Base-by-base conservation (phyloP, 2,113 vertebrate genomes). In the Turnix velox region DNA sequence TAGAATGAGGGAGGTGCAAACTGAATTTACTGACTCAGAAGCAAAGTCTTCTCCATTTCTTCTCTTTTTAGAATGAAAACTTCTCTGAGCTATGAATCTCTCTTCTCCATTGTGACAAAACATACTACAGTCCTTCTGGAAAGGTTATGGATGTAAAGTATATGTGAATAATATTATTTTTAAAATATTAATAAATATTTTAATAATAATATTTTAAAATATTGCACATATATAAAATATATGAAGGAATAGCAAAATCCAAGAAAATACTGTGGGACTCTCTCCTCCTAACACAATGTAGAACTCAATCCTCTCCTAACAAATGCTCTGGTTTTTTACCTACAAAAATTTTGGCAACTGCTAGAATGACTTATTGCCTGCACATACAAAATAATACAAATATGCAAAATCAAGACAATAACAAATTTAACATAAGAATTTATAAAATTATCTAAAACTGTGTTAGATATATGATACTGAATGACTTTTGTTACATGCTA, bases 401-500 rank as follows among this genome's bases (percentile, higher is more conserved):
- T 3, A 49, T 4, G 24, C 1, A 77, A 73, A 77, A 85, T 51
- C 23, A 79, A 76, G 23, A 31, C 14, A 58, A 58, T 23, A 83
- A 12, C 0, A 24, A n/a, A 69, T 6, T 42, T 62, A 25, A 19
- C 13, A 24, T 35, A 39, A 85, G 16, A 80, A 58, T 69, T 90
- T 3, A 3, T 16, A 37, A 35, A 69, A 1, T 14, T 52, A 79
- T 61, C 61, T 42, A 65, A 57, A 48, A 63, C 14, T 76, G 14
- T 75, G 9, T 10, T 10, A 25, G 5, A 35, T 14, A 39, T 2
- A 24, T 2, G 25, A 12, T 14, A 40, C 2, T 51, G 1, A 57
- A 1, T 46, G 18, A 35, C 2, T 0, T 22, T 30, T 69, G 81
- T 71, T 58, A 22, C 20, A n/a, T 8, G 8, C 2, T 1, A 23